Base-by-base conservation (phyloP, 2,113 vertebrate genomes). In the Psittacara wagleri region DNA sequence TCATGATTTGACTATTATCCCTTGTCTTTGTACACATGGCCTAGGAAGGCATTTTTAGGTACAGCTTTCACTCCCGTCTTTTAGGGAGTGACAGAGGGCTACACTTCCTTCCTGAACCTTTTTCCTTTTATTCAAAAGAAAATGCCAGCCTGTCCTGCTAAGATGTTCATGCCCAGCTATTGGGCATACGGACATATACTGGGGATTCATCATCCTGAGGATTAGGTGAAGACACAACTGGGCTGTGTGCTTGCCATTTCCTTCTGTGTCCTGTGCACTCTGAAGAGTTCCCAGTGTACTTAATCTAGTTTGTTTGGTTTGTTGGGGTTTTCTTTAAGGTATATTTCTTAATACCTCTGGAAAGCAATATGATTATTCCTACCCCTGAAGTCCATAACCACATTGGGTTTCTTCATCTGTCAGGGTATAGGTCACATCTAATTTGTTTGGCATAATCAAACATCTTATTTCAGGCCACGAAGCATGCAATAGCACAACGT, bases 11-110 rank as follows among this genome's bases (percentile, higher is more conserved):
- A 73, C 20, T 51, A 7, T 33, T 44, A 0, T 25, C 10, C 59
- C 43, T 83, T 68, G 7, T 62, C 63, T 73, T 88, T 62, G 20
- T 51, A 5, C 10, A 28, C 7, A 33, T 61, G 22, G 8, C 72
- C 15, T 39, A 61, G 27, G 70, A 80, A 79, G 29, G 8, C 0
- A 0, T 25, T 29, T 95, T 76, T 39, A 83, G 92, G 16, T 41
- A 54, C 9, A 67, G 27, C 16, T 86, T 81, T 74, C 9, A 31
- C 63, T 80, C 27, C 0, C 0, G 2, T 41, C 44, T 67, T 52
- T 69, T 72, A 54, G 64, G 80, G 12, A 31, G 25, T 88, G 51
- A 74, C 31, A 76, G 13, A 48, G 51, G 87, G 31, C 31, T 69
- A 15, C 11, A 0, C 20, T 24, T 90, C 48, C 35, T 13, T 77